Percentiles rank a stretch among this genome's conserved stretches.
Evolutionary conservation across 2,113 vertebrate genomes (phyloP).

Genomic region (Tonatia bakeri): DNA sequence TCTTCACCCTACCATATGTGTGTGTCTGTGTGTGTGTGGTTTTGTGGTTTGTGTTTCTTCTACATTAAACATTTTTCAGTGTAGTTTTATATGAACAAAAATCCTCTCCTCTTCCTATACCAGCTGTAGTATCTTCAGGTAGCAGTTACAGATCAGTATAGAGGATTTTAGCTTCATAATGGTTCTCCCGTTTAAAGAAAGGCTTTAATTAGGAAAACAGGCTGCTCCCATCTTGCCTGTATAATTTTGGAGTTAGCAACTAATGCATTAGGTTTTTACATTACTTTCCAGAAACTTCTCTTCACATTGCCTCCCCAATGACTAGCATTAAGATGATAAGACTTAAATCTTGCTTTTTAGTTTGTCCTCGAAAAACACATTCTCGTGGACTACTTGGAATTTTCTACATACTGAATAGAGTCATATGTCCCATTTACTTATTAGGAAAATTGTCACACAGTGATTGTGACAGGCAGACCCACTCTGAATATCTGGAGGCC

Average conservation of each 20-base stretch:
- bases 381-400: background rate
- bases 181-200: conserved; percentile 41
- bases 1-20: background rate
- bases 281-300: conserved; percentile 6
- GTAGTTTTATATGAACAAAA: background rate
- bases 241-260: conserved; percentile 41
- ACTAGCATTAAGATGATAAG: background rate
- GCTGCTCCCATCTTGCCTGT: background rate
- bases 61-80: background rate
- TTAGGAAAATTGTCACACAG: background rate
- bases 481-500: background rate
- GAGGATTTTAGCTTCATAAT: conserved; percentile 38
- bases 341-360: background rate
- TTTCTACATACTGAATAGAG: background rate
- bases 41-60: background rate
- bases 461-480: background rate
- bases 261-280: conserved; percentile 35
- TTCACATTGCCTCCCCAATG: background rate
- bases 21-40: background rate
- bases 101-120: background rate
- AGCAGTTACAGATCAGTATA: conserved; percentile 21
- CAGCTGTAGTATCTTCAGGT: background rate
- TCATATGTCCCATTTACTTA: background rate
- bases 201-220: conserved; percentile 36
- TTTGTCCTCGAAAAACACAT: background rate